These are phyloP conservation scores for Amblyteles armatorius DNA, from an alignment of 2,888 invertebrate species.

Conservation along the genomic window DNA sequence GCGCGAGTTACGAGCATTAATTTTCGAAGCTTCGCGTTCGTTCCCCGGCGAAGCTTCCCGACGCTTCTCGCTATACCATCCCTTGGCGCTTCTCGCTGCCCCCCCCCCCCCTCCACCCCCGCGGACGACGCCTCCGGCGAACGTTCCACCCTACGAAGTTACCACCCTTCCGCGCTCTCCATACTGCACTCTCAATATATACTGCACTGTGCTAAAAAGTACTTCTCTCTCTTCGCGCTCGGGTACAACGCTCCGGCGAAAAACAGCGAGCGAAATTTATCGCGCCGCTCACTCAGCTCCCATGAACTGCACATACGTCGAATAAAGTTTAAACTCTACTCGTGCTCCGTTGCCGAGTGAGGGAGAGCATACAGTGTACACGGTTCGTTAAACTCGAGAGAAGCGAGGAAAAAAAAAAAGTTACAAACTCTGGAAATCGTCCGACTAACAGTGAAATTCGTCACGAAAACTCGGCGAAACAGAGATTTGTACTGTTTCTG, in stretches of 20 bases:
- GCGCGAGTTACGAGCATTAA: conserved; percentile 74
- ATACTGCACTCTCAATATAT: conserved; percentile 20
- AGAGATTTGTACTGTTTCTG: neutral
- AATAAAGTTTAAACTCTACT: conserved; percentile 59
- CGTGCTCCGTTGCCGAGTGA: conserved; percentile 21
- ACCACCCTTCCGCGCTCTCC: conserved; percentile 33
- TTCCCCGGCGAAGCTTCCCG: conserved; percentile 48
- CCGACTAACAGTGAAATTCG: conserved; percentile 30
- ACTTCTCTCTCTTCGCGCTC: conserved; percentile 18
- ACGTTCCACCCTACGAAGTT: conserved; percentile 25
- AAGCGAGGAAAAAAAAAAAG: conserved; percentile 38
- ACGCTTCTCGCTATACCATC: conserved; percentile 48
- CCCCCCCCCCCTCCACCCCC: neutral
- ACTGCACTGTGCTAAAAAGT: neutral
- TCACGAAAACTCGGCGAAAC: conserved; percentile 52
- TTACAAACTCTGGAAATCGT: conserved; percentile 51
- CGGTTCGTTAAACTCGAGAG: conserved; percentile 55
- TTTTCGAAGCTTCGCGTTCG: conserved; percentile 72
- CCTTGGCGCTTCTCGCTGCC: neutral
- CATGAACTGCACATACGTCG: conserved; percentile 46
- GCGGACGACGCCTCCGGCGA: conserved; percentile 30
- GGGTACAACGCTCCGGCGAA: conserved; percentile 61
- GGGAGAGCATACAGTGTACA: conserved; percentile 27
- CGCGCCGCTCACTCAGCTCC: conserved; percentile 66
- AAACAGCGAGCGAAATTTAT: conserved; percentile 74